These are phyloP conservation scores for Enteromius thamalakanensis DNA, from an alignment of 2,797 vertebrate genomes.

Conservation along the genomic window DNA sequence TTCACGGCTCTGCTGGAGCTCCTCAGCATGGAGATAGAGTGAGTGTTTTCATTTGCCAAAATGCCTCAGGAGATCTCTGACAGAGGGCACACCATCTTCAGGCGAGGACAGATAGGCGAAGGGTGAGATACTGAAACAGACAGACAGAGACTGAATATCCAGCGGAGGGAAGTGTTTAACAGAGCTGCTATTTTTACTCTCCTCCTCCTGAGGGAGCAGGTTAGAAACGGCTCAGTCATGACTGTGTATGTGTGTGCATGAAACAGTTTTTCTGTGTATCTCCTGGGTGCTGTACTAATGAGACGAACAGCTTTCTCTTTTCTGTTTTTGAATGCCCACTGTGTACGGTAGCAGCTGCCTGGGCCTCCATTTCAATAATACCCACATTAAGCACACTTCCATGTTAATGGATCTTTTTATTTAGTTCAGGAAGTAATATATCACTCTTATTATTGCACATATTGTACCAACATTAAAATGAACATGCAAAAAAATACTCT, in stretches of 20 bases:
- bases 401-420: conserved; percentile 28
- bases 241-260: conserved; percentile 34
- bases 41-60: conserved; percentile 68
- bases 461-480: neutral
- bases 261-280: conserved; percentile 24
- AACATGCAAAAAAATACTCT: neutral
- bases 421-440: neutral
- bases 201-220: conserved; percentile 37
- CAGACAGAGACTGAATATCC: conserved; percentile 1
- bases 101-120: neutral
- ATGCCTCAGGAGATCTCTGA: conserved; percentile 2
- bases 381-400: conserved; percentile 1
- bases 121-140: conserved; percentile 14
- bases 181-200: conserved; percentile 38
- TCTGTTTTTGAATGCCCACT: conserved; percentile 25
- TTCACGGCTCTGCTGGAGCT: conserved; percentile 94
- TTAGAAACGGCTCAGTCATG: conserved; percentile 54
- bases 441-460: conserved; percentile 11
- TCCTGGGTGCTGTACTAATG: conserved; percentile 8
- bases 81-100: neutral
- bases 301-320: neutral
- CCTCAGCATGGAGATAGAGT: conserved; percentile 98
- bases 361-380: conserved; percentile 21
- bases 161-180: conserved; percentile 22
- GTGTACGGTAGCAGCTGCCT: conserved; percentile 22